phyloP scores from a whole-genome alignment of 2,797 vertebrate species.

The Acipenser transmontanus region DNA sequence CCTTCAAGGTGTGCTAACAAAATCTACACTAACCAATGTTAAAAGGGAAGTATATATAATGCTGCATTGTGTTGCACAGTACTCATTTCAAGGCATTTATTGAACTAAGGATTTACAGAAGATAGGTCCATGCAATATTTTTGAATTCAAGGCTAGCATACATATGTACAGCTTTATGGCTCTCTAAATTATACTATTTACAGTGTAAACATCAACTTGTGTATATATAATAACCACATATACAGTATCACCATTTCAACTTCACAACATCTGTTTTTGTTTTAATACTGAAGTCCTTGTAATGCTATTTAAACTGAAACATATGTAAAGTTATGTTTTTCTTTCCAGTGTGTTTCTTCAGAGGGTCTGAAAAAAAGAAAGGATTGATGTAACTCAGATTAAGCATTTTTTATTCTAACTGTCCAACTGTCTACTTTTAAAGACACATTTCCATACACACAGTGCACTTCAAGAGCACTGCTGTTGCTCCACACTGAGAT shows the following conservation, averaged over 20 bases:
- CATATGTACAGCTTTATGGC: constrained; percentile 59
- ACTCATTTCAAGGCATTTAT: constrained; percentile 65
- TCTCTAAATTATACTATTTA: constrained; percentile 63
- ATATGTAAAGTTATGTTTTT: constrained; percentile 50
- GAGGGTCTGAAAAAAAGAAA: constrained; percentile 69
- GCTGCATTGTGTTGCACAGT: constrained; percentile 22
- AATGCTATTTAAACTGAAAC: constrained; percentile 66
- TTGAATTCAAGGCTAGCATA: constrained; percentile 45
- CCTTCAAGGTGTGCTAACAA: no score
- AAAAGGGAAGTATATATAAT: no score
- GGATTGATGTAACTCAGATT: constrained; percentile 7
- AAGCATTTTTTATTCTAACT: no score
- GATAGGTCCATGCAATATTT: constrained; percentile 55
- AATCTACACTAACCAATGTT: no score
- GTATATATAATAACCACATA: constrained; percentile 59
- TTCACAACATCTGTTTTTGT: constrained; percentile 67
- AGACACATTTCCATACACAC: no score
- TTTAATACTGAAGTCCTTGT: constrained; percentile 67
- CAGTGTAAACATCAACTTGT: constrained; percentile 77
- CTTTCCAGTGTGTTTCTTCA: constrained; percentile 49
- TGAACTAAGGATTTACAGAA: constrained; percentile 63
- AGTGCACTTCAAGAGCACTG: no score
- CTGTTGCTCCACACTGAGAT: no score
- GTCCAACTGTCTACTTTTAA: no score
- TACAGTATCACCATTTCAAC: constrained; percentile 58